Conservation (phyloP, 2,113 vertebrate species). For the Halichoerus grypus region DNA sequence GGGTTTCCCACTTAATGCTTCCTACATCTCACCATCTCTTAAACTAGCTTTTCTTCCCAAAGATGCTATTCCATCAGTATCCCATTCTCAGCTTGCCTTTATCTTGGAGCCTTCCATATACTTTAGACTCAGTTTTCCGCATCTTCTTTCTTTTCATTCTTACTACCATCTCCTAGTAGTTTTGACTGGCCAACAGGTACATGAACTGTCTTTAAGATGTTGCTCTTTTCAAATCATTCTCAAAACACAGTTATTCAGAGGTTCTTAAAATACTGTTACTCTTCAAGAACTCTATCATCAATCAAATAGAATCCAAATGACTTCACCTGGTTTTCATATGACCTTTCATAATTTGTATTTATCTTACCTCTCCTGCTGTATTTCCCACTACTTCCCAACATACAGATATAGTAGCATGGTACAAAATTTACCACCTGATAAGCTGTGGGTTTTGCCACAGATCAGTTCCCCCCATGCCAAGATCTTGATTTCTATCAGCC, state of each 20-base stretch:
- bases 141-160: not conserved
- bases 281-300: not conserved
- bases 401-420: not conserved
- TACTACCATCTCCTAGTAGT: not conserved
- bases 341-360: not conserved
- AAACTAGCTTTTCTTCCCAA: not conserved
- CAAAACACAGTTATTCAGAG: not conserved
- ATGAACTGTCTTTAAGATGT: not conserved
- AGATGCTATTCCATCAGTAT: not conserved
- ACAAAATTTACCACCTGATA: not conserved
- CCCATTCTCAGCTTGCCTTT: not conserved
- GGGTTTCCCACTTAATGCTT: not conserved
- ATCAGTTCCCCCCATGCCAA: not conserved
- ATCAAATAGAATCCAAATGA: not conserved
- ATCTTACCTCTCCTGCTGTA: not conserved
- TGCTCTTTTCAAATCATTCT: not conserved
- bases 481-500: not conserved
- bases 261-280: not conserved
- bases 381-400: not conserved
- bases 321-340: not conserved
- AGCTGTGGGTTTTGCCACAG: not conserved
- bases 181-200: not conserved
- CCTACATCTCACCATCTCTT: not conserved
- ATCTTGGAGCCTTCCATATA: not conserved
- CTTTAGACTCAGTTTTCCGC: not conserved